These are phyloP conservation scores for Holcopasites calliopsidis DNA, from an alignment of 1,140 invertebrate species.

Conservation along the genomic window DNA sequence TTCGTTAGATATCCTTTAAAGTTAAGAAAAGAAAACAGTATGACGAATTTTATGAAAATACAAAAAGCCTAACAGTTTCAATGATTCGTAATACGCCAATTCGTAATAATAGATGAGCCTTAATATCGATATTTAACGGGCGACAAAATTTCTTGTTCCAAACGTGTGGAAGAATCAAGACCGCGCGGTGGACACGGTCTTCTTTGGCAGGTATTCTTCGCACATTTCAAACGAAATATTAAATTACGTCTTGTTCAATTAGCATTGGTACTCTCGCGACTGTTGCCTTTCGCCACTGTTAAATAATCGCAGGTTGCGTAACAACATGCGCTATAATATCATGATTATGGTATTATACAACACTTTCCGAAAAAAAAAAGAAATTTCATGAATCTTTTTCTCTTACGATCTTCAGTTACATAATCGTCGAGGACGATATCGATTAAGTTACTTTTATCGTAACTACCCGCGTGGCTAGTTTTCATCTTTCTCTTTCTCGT, in stretches of 20 bases:
- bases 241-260: slow-evolving; percentile 42
- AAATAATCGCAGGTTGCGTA: neutral
- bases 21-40: slow-evolving; percentile 19
- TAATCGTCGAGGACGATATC: neutral
- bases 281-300: slow-evolving; percentile 12
- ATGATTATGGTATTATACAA: too few species aligned
- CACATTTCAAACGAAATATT: slow-evolving; percentile 23
- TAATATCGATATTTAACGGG: neutral
- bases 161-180: slow-evolving; percentile 43
- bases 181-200: slow-evolving; percentile 24
- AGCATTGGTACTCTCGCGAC: slow-evolving; percentile 45
- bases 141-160: slow-evolving; percentile 15
- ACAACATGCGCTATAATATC: neutral
- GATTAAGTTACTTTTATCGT: neutral
- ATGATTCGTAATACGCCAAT: slow-evolving; percentile 20
- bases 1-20: slow-evolving; percentile 5
- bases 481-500: neutral
- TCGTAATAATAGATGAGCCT: neutral
- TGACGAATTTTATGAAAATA: slow-evolving; percentile 11
- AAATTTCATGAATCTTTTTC: neutral
- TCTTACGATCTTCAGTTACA: neutral
- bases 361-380: neutral
- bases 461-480: slow-evolving; percentile 3
- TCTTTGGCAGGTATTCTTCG: slow-evolving; percentile 53
- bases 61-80: neutral